A percentile compares a stretch with the other conserved stretches of the same genome.
phyloP scores from a whole-genome alignment of 2,797 vertebrate genomes.

The Xerus rutilus region DNA sequence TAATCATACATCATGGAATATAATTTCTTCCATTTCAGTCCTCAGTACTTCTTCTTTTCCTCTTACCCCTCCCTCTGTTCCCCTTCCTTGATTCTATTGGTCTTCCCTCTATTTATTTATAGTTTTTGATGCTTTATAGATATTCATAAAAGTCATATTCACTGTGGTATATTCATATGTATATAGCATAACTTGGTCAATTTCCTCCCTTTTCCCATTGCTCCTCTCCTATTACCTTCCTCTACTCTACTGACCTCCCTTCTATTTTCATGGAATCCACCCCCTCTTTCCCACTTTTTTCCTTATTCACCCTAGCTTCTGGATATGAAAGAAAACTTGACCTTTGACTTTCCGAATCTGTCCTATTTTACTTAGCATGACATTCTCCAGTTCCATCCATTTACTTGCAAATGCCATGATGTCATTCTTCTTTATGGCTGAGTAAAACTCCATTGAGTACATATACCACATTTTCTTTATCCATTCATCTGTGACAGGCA shows the following conservation, averaged over 20 bases:
- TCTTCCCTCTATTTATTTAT: background rate
- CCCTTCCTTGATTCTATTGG: background rate
- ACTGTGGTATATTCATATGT: too few species aligned
- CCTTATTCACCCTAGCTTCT: background rate
- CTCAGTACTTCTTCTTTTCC: too few species aligned
- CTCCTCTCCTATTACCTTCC: too few species aligned
- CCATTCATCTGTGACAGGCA: too few species aligned
- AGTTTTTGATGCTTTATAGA: background rate
- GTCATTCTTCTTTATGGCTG: background rate
- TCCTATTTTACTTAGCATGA: background rate
- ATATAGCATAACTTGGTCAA: too few species aligned
- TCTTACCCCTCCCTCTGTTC: background rate
- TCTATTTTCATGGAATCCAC: too few species aligned
- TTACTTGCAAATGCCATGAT: background rate
- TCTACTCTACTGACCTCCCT: too few species aligned
- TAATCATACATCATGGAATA: background rate
- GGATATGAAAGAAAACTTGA: background rate
- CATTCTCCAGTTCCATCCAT: background rate
- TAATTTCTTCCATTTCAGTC: background rate
- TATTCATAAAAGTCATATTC: too few species aligned
- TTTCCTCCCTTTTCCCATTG: too few species aligned
- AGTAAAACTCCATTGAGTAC: background rate
- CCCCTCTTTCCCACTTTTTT: too few species aligned
- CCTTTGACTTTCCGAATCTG: background rate
- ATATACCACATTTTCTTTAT: too few species aligned